Conservation (phyloP, 2,797 vertebrate species). For the Liparis tanakae region DNA sequence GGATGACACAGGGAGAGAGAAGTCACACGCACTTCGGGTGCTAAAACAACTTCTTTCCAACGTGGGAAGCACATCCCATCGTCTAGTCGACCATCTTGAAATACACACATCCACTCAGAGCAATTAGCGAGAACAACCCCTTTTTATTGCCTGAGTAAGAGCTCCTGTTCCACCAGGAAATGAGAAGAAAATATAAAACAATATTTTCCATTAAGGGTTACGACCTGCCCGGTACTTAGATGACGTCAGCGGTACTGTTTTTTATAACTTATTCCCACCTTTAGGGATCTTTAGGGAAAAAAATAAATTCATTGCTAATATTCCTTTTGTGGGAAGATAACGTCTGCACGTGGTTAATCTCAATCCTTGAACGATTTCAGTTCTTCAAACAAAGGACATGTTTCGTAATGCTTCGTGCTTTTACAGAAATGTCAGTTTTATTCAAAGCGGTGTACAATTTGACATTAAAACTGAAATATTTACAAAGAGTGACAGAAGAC, state of each 20-base stretch:
- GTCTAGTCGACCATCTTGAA: slow-evolving; percentile 68
- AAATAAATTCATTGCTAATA: slow-evolving; percentile 22
- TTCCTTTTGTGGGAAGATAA: slow-evolving; percentile 7
- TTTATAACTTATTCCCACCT: slow-evolving; percentile 30
- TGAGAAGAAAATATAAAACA: slow-evolving; percentile 56
- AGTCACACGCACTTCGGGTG: not conserved
- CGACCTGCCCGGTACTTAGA: slow-evolving; percentile 33
- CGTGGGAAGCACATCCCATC: slow-evolving; percentile 83
- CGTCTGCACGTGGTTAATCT: not conserved
- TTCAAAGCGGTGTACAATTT: not conserved
- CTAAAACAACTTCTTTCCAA: slow-evolving; percentile 79
- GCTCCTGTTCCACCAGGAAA: slow-evolving; percentile 57
- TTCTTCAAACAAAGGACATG: slow-evolving; percentile 16
- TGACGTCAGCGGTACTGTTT: slow-evolving; percentile 49
- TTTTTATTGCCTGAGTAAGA: slow-evolving; percentile 69
- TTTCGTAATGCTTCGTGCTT: not conserved
- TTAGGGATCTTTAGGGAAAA: slow-evolving; percentile 25
- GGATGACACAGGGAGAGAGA: slow-evolving; percentile 15
- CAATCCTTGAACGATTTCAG: not conserved
- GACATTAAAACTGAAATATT: slow-evolving; percentile 17
- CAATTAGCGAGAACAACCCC: slow-evolving; percentile 80
- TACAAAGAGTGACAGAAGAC: slow-evolving; percentile 12
- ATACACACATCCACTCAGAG: slow-evolving; percentile 72
- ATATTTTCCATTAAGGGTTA: slow-evolving; percentile 54
- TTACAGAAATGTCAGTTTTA: slow-evolving; percentile 15